Evolutionary conservation across 2,113 vertebrate species (phyloP), one percentile per base, ranked within the genome.

Genomic region (Ammodytes dubius): DNA sequence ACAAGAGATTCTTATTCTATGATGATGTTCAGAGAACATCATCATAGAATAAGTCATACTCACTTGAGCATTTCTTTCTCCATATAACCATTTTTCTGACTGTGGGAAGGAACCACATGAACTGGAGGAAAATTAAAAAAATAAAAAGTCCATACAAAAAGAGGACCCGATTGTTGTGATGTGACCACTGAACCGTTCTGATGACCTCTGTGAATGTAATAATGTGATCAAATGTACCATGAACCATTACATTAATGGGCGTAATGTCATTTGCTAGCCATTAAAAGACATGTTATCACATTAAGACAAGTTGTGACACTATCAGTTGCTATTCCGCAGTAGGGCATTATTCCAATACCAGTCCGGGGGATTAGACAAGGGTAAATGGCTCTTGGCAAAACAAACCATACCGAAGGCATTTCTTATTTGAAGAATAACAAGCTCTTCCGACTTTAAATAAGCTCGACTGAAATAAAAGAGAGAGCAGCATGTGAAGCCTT

Each of bases 401-500:
- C 47, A 60, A 79, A 46, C n/a, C 14, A 57, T 4, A 19, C 39
- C 45, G 6, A 7, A 37, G 67, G 42, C 53, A 56, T 67, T 75
- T 70, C 27, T 35, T 47, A 13, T 6, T 27, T 42, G 65, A 77
- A 69, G 69, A 64, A 64, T 47, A 2, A 56, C 0, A 0, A 68
- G 49, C n/a, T 43, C 53, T 64, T 74, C 64, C 6, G 14, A 15
- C 50, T 53, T 64, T n/a, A 69, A 64, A 64, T 11, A n/a, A 50
- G 15, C 19, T 37, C 13, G 15, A 52, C 11, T 63, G 39, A 46
- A 77, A 6, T 43, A 53, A 69, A 73, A 40, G 3, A 47, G 11
- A 14, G 15, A 49, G 42, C 37, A 68, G 43, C 35, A 52, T 58
- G 42, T 52, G 3, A 52, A 53, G 14, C 56, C 35, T 49, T 49